A percentile compares a stretch with the other conserved stretches of the same genome.
phyloP scores from a whole-genome alignment of 1,140 invertebrate genomes.

The Araneus ventricosus region DNA sequence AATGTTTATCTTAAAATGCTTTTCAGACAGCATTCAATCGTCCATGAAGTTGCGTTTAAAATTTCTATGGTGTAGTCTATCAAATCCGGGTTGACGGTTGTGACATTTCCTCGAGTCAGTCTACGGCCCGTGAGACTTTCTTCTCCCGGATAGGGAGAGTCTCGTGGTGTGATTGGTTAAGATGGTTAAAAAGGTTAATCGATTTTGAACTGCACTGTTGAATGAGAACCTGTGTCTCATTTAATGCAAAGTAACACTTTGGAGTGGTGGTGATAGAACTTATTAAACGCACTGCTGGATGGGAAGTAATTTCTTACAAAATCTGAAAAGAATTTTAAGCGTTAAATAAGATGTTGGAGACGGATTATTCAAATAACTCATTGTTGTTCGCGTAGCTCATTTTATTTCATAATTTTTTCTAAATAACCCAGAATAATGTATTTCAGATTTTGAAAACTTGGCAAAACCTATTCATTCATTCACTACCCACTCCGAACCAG shows the following conservation, averaged over 20 bases:
- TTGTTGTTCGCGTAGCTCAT: no score
- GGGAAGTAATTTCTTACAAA: not conserved
- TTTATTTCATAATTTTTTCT: no score
- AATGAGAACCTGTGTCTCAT: no score
- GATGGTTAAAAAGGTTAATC: not conserved
- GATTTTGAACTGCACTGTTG: not conserved
- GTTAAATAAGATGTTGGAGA: no score
- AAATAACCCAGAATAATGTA: no score
- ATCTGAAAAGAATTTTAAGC: no score
- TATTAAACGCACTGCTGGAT: not conserved
- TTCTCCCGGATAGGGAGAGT: not conserved
- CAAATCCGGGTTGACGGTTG: slow-evolving; percentile 10
- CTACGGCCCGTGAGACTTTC: not conserved
- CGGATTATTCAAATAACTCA: no score
- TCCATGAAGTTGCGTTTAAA: slow-evolving; percentile 26
- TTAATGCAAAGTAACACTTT: no score
- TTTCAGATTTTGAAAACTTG: no score
- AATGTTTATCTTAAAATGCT: slow-evolving; percentile 41
- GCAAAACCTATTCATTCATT: no score
- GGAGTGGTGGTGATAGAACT: no score
- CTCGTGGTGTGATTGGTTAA: not conserved
- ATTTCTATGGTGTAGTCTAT: slow-evolving; percentile 3
- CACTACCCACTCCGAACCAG: no score
- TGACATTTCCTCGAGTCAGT: not conserved
- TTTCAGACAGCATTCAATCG: slow-evolving; percentile 2